Conservation (phyloP, 2,113 vertebrate genomes). For the Theropithecus gelada region DNA sequence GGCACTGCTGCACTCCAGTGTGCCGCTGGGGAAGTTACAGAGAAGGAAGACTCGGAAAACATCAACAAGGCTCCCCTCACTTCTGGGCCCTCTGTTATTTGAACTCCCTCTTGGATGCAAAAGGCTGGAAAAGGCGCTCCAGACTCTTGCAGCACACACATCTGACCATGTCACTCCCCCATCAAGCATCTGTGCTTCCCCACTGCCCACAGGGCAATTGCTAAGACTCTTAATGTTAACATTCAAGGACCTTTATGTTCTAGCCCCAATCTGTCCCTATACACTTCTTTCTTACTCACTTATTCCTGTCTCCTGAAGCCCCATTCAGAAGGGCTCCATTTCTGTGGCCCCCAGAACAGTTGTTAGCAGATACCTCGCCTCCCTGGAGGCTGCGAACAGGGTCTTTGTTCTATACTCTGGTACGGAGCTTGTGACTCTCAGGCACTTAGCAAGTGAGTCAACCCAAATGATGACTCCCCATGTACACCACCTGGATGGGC, state of each 20-base stretch:
- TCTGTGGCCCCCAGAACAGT: not conserved
- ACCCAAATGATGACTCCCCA: not conserved
- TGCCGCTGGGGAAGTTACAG: accelerated
- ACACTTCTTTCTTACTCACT: not conserved
- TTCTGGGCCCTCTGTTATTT: not conserved
- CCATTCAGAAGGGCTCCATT: not conserved
- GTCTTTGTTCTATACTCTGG: not conserved
- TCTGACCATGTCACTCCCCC: not conserved
- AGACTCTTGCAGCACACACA: not conserved
- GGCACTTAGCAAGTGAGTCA: not conserved
- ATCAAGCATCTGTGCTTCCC: not conserved
- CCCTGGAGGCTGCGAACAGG: not conserved
- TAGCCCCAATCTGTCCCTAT: not conserved
- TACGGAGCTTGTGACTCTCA: accelerated
- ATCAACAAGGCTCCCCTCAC: not conserved
- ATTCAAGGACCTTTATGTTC: not conserved
- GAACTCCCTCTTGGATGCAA: not conserved
- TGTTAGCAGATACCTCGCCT: accelerated
- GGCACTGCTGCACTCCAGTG: too few species aligned
- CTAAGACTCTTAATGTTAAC: not conserved
- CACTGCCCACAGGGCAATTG: too few species aligned
- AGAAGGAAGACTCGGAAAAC: not conserved
- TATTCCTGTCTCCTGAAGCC: not conserved
- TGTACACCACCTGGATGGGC: not conserved
- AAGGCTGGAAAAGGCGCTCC: not conserved